Conservation (phyloP, 2,113 vertebrate genomes). For the Pristiophorus japonicus region DNA sequence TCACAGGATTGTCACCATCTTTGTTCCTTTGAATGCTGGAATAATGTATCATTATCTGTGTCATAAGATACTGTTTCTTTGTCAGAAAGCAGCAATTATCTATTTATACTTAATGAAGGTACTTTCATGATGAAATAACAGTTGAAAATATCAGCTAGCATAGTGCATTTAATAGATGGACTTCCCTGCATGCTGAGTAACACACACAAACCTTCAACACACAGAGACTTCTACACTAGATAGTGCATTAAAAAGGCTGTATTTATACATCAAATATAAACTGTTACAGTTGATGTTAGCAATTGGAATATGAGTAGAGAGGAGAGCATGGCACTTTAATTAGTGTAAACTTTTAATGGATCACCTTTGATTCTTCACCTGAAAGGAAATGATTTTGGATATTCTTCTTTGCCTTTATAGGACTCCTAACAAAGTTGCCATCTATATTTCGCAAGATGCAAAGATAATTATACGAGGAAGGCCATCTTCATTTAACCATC, state of each 20-base stretch:
- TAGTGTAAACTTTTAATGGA: neutral
- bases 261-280: neutral
- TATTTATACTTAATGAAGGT: slow-evolving; percentile 9
- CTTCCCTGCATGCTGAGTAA: neutral
- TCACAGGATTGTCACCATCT: neutral
- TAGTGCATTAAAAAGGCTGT: neutral
- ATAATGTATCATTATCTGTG: slow-evolving; percentile 13
- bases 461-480: too few relatives aligned
- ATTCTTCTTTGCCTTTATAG: neutral
- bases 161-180: neutral
- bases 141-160: neutral
- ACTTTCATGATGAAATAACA: neutral
- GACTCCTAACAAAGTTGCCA: neutral
- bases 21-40: neutral
- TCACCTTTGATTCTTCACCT: neutral
- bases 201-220: neutral
- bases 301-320: neutral
- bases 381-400: neutral
- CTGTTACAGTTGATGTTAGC: neutral
- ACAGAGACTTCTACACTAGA: neutral
- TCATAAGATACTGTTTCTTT: neutral
- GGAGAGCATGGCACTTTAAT: neutral
- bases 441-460: neutral
- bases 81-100: slow-evolving; percentile 15
- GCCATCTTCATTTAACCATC: neutral